Conservation (phyloP, 1,140 invertebrate genomes). For the Drosophila nannoptera region DNA sequence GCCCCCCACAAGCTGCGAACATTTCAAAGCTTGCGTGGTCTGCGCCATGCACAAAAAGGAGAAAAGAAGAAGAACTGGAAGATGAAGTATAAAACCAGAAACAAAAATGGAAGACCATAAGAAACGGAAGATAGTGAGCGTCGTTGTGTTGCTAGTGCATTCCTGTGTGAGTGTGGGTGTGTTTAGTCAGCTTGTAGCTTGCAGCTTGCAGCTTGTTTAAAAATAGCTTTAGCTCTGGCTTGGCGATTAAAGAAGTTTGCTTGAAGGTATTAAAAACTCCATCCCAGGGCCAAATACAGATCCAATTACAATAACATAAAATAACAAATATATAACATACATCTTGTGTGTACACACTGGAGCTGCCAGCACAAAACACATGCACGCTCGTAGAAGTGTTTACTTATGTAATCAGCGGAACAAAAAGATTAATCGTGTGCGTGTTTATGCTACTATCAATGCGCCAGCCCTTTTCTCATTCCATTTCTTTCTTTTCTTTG, state of each 20-base stretch:
- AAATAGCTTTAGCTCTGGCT: conserved; percentile 27
- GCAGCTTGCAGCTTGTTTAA: conserved; percentile 19
- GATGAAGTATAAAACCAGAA: not conserved
- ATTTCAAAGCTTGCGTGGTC: conserved; percentile 17
- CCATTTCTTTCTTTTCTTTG: conserved; percentile 27
- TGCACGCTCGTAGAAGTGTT: conserved; percentile 28
- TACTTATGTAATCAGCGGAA: conserved; percentile 27
- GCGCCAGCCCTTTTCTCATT: conserved; percentile 19
- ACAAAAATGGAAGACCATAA: conserved; percentile 20
- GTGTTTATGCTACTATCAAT: conserved; percentile 39
- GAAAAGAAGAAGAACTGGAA: not conserved
- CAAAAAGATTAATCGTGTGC: conserved; percentile 25
- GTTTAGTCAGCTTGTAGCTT: conserved; percentile 6
- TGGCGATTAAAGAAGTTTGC: conserved; percentile 21
- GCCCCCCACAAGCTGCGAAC: conserved; percentile 22
- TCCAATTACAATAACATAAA: not conserved
- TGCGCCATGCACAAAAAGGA: conserved; percentile 14
- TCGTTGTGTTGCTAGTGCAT: conserved; percentile 2
- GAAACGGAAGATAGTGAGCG: not conserved
- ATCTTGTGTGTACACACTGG: conserved; percentile 13
- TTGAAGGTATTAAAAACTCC: conserved; percentile 14
- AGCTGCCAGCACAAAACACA: conserved; percentile 7
- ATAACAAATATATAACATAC: conserved; percentile 1
- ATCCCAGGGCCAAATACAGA: conserved; percentile 2
- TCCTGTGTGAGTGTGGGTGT: not conserved